phyloP scores from a whole-genome alignment of 2,888 invertebrate genomes.

The Rhamphomyia laevipes region DNA sequence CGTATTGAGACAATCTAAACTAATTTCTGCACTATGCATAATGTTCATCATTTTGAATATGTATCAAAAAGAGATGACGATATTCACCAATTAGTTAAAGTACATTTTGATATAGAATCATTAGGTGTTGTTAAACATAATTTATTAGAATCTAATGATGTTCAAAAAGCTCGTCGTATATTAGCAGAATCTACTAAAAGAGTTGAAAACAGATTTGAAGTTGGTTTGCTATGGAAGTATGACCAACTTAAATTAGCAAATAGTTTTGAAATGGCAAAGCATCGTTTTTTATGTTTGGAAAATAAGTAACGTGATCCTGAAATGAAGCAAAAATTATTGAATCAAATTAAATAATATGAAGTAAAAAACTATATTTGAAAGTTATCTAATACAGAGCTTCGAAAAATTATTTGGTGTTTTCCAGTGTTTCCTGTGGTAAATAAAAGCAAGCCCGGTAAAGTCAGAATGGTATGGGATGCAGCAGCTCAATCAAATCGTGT shows the following conservation, averaged over 20 bases:
- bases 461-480: constrained; percentile 26
- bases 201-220: constrained; percentile 10
- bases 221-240: constrained; percentile 18
- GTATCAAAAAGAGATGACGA: not conserved
- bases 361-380: constrained; percentile 15
- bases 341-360: constrained; percentile 13
- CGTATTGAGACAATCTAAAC: too few species aligned
- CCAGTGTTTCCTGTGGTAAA: constrained; percentile 21
- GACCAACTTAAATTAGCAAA: constrained; percentile 11
- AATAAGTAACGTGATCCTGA: constrained; percentile 11
- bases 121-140: constrained; percentile 3
- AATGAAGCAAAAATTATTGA: constrained; percentile 9
- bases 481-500: constrained; percentile 20
- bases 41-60: too few species aligned
- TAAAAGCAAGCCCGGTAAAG: constrained; percentile 20
- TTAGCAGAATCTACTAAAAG: constrained; percentile 11
- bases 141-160: constrained; percentile 13
- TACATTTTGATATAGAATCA: not conserved
- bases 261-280: constrained; percentile 12
- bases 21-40: too few species aligned
- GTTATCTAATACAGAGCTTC: constrained; percentile 10
- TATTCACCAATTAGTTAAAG: constrained; percentile 7
- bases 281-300: constrained; percentile 13
- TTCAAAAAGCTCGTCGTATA: constrained; percentile 7
- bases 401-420: constrained; percentile 19